Conservation (phyloP, 2,888 invertebrate genomes). For the Heterodera filipjevi region DNA sequence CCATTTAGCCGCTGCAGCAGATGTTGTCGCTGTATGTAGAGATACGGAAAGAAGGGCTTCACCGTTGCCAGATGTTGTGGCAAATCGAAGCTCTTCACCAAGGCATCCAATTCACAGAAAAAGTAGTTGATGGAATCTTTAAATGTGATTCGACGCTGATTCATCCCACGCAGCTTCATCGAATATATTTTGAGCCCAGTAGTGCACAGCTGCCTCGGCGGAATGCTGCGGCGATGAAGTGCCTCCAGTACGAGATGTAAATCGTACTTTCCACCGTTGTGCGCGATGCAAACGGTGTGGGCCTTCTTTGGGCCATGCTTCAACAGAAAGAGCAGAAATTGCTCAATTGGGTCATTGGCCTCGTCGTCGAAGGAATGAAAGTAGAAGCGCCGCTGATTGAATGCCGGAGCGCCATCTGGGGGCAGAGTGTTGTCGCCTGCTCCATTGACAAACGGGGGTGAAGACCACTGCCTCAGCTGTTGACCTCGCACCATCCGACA, state of each 20-base stretch:
- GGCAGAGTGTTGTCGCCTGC: not conserved
- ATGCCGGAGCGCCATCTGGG: not conserved
- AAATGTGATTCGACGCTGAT: slow-evolving; percentile 13
- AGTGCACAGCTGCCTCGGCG: slow-evolving; percentile 2
- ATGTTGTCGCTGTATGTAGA: not conserved
- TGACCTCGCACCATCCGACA: slow-evolving; percentile 1
- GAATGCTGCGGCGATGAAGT: not conserved
- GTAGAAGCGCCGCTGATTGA: slow-evolving; percentile 11
- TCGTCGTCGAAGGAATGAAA: slow-evolving; percentile 8
- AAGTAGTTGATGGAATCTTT: slow-evolving; percentile 27
- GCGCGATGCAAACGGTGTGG: not conserved
- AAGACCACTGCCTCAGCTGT: not conserved
- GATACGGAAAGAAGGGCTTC: slow-evolving; percentile 27
- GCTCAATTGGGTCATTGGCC: not conserved
- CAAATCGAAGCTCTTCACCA: slow-evolving; percentile 9
- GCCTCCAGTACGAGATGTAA: slow-evolving; percentile 23
- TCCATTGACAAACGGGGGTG: slow-evolving; percentile 6
- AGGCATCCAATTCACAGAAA: slow-evolving; percentile 20
- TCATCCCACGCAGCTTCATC: not conserved
- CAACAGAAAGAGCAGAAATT: slow-evolving; percentile 11
- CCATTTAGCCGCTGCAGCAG: not conserved
- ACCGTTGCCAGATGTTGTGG: not conserved
- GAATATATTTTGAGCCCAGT: slow-evolving; percentile 27
- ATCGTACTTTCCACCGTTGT: slow-evolving; percentile 30
- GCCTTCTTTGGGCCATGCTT: not conserved